phyloP scores from a whole-genome alignment of 2,113 vertebrate genomes.

The Pelecanoides urinatrix region DNA sequence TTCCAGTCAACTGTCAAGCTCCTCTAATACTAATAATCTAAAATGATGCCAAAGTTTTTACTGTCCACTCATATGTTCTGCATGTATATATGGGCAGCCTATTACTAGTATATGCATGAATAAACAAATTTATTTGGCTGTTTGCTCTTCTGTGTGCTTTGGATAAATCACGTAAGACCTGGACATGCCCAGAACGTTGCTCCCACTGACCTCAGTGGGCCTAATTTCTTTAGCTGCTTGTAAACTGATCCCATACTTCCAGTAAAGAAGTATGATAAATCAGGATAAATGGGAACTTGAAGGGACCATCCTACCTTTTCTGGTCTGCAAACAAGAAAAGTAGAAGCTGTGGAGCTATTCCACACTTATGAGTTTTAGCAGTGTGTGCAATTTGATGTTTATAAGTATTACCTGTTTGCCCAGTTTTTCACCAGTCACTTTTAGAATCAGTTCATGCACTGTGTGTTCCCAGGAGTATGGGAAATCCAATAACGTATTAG shows the following conservation, averaged over 20 bases:
- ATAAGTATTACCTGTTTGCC: neutral
- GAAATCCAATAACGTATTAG: rapidly evolving
- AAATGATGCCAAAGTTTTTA: neutral
- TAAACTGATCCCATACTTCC: neutral
- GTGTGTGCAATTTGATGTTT: neutral
- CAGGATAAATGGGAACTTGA: neutral
- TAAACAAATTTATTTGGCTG: neutral
- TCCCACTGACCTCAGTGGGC: neutral
- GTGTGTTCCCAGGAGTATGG: neutral
- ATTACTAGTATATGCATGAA: neutral
- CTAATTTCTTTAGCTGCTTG: neutral
- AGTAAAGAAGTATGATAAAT: neutral
- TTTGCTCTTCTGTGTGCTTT: neutral
- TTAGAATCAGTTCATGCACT: neutral
- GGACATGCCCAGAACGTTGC: neutral
- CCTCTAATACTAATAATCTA: neutral
- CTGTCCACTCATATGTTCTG: neutral
- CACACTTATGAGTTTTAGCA: neutral
- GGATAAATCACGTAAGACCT: neutral
- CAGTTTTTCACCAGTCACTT: neutral
- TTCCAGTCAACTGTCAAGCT: neutral
- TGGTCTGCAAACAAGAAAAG: neutral
- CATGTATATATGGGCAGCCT: neutral
- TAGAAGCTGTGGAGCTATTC: neutral
- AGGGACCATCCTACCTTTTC: neutral